These are phyloP conservation scores for Pteronura brasiliensis DNA, from an alignment of 2,113 vertebrate species.

Conservation along the genomic window DNA sequence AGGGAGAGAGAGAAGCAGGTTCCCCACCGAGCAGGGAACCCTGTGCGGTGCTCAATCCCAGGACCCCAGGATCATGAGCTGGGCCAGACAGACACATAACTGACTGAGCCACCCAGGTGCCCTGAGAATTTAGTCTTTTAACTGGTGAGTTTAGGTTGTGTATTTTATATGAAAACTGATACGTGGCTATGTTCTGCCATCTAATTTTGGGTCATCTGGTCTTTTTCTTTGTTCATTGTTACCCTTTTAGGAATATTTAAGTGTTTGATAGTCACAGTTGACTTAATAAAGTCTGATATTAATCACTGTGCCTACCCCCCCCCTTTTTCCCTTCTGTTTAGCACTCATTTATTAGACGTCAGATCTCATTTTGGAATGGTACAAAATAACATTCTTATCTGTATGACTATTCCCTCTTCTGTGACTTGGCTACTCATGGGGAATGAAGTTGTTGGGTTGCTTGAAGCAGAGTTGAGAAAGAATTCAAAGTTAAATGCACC, in stretches of 20 bases:
- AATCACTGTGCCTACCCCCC: neutral
- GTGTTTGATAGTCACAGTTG: neutral
- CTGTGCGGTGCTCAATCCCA: neutral
- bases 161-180: neutral
- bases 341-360: neutral
- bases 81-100: neutral
- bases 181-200: neutral
- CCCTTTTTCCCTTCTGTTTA: neutral
- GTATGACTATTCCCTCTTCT: neutral
- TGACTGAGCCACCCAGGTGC: neutral
- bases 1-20: neutral
- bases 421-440: neutral
- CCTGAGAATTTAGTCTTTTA: neutral
- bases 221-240: neutral
- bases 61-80: neutral
- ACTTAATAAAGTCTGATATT: neutral
- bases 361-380: neutral
- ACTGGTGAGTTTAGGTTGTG: neutral
- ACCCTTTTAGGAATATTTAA: neutral
- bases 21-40: neutral
- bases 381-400: neutral
- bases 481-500: neutral
- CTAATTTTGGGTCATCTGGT: neutral
- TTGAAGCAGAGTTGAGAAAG: neutral
- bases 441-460: neutral